phyloP scores from a whole-genome alignment of 2,113 vertebrate species.

The Glaucomys volans region DNA sequence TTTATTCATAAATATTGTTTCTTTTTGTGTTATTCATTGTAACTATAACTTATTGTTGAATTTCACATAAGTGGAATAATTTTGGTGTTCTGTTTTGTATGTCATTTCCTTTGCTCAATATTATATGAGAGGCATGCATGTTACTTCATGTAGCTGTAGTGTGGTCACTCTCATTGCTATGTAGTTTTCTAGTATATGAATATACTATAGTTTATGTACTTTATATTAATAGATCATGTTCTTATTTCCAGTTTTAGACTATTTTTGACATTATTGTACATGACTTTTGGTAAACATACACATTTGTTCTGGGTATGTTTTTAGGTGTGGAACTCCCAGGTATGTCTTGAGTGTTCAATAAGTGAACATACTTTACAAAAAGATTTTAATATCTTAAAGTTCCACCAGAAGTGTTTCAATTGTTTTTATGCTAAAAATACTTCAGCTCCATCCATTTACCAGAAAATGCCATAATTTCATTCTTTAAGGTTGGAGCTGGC shows the following conservation, averaged over 20 bases:
- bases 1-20: not conserved
- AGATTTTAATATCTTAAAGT: not conserved
- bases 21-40: not conserved
- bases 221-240: not conserved
- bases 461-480: too few relatives aligned
- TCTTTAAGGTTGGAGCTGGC: too few relatives aligned
- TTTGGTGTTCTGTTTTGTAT: not conserved
- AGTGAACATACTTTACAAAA: not conserved
- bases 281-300: not conserved
- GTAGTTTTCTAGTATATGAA: not conserved
- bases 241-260: not conserved
- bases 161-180: not conserved
- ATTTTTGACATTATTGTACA: not conserved
- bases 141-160: not conserved
- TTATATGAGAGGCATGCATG: not conserved
- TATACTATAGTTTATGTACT: not conserved
- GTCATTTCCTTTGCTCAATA: not conserved
- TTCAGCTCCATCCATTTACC: too few relatives aligned
- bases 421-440: not conserved
- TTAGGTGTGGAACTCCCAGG: not conserved
- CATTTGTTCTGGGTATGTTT: not conserved
- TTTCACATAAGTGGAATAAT: not conserved
- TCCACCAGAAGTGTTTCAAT: not conserved
- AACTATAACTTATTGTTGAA: not conserved
- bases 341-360: not conserved